phyloP scores from a whole-genome alignment of 2,888 invertebrate species.

The Campoplex capitator region DNA sequence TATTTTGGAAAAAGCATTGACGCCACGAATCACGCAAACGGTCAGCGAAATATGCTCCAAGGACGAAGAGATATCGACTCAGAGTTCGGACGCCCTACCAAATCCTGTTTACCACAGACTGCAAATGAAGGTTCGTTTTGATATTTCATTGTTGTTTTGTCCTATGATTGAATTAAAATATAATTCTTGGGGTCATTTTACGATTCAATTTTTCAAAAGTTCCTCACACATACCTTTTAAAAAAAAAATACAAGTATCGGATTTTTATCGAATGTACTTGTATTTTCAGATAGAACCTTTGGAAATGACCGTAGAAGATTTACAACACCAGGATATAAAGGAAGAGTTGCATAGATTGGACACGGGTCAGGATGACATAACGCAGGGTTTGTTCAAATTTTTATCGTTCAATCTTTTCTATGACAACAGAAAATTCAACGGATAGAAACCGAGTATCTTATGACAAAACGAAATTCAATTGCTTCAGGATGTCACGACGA shows the following conservation, averaged over 20 bases:
- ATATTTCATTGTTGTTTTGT: background rate
- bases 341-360: conserved; percentile 77
- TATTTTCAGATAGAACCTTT: conserved; percentile 78
- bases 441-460: too few species aligned
- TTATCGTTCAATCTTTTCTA: background rate
- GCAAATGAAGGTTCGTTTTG: conserved; percentile 80
- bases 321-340: conserved; percentile 75
- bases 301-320: conserved; percentile 77
- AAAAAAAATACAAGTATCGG: too few species aligned
- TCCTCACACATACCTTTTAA: too few species aligned
- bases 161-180: too few species aligned
- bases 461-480: too few species aligned
- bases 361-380: conserved; percentile 76
- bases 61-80: conserved; percentile 72
- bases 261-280: background rate
- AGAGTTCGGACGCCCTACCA: conserved; percentile 71
- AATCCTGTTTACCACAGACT: conserved; percentile 79
- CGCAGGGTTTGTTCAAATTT: conserved; percentile 77
- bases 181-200: too few species aligned
- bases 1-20: conserved; percentile 78
- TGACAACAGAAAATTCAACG: background rate
- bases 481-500: too few species aligned
- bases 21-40: conserved; percentile 74
- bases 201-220: too few species aligned
- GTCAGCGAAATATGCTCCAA: conserved; percentile 76